Base-by-base conservation (phyloP, 2,888 invertebrate species). In the Cosmorhoe ocellata region DNA sequence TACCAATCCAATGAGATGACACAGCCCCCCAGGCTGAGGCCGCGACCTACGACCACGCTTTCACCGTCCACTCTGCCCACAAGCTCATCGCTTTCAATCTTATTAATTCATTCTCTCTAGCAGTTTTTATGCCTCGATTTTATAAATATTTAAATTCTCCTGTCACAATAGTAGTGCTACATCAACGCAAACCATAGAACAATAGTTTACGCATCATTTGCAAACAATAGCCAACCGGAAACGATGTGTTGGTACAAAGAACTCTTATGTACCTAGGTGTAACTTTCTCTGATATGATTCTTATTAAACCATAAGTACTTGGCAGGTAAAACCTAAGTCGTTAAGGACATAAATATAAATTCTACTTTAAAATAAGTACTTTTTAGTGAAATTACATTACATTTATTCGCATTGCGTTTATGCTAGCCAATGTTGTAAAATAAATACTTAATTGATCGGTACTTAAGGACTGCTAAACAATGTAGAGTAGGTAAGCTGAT, bases 181-280 rank as follows among this genome's bases (percentile, higher is more conserved):
- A 62, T 51, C 54, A 46, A 56, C 38, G 26, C 51, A 61, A 64
- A 54, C 53, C 53, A 63, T 61, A 67, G 62, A 66, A 69, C 66
- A 65, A 66, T 66, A 66, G 56, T 67, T 63, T 66, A 69, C 71
- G 72, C 77, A 63, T 76, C 78, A 83, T 83, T 84, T 76, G 71
- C 77, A 79, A 81, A 85, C 83, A 86, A 83, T 84, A 75, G 66
- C 56, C 49, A 66, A 62, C 72, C 74, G 79, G 74, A 84, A 82
- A 82, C 73, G 69, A 75, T 72, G 52, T 59, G 46, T 18, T 18
- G 18, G 2, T 59, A 52, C 58, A 61, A 59, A 65, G 63, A 64
- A 58, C 59, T 64, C 62, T 68, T 69, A 63, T 66, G 66, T 65
- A 18, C 18, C 18, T 18, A 67, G 61, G 63, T 63, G 59, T 65